Conservation (phyloP, 2,888 invertebrate species). For the Brachylomia viminalis region DNA sequence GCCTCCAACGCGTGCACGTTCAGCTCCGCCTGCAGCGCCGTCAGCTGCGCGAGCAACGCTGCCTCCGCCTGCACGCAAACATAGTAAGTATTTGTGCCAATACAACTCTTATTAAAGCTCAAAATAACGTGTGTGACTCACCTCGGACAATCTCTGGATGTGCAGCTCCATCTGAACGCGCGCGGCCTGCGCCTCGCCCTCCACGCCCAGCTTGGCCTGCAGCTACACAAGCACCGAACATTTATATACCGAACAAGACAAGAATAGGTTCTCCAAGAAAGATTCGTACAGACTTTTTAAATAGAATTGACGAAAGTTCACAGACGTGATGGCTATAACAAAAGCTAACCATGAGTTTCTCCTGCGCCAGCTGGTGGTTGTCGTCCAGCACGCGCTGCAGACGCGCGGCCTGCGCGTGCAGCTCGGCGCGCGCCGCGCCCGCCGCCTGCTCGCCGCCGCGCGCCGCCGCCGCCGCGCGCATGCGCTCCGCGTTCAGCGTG, state of each 20-base stretch:
- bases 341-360: conserved; percentile 89
- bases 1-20: conserved; percentile 80
- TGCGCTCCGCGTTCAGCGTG: conserved; percentile 92
- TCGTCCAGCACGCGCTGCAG: conserved; percentile 92
- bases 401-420: conserved; percentile 91
- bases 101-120: background rate
- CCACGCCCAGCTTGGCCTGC: conserved; percentile 90
- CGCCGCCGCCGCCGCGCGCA: conserved; percentile 90
- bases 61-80: conserved; percentile 76
- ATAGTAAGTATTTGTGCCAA: background rate
- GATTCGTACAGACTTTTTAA: background rate
- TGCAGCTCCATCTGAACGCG: conserved; percentile 92
- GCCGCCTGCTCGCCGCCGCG: conserved; percentile 90
- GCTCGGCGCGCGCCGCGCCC: conserved; percentile 91
- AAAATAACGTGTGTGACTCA: conserved; percentile 47
- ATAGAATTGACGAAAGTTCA: background rate
- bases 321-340: too few relatives aligned
- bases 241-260: background rate
- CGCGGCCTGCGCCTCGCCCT: conserved; percentile 90
- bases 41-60: conserved; percentile 83
- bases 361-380: conserved; percentile 91
- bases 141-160: conserved; percentile 91
- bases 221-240: conserved; percentile 66
- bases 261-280: background rate
- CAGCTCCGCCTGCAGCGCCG: conserved; percentile 85